These are phyloP conservation scores for Phataginus tetradactyla DNA, from an alignment of 2,797 vertebrate genomes.

Conservation along the genomic window DNA sequence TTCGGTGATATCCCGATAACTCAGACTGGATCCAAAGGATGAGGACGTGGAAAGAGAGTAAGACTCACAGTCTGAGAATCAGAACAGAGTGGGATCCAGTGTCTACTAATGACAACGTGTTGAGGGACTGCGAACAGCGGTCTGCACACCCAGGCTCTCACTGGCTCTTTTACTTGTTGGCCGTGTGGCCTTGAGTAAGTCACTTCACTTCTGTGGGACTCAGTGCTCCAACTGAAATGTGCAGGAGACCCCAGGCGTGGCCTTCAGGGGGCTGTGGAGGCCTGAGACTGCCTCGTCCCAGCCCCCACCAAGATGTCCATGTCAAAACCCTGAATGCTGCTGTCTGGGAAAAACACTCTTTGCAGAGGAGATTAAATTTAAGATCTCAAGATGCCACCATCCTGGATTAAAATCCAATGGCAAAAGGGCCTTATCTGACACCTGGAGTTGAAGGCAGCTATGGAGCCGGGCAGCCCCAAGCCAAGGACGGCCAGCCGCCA, in stretches of 20 bases:
- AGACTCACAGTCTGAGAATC: neutral
- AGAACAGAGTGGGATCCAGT: neutral
- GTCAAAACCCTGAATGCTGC: accelerated
- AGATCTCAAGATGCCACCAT: neutral
- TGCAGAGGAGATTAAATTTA: neutral
- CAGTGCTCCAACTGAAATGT: no score
- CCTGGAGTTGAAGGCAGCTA: neutral
- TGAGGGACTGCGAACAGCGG: accelerated
- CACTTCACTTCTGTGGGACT: neutral
- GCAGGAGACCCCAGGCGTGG: no score
- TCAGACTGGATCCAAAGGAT: neutral
- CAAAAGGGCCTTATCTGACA: neutral
- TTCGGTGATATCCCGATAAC: accelerated
- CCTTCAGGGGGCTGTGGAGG: accelerated
- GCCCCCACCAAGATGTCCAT: accelerated
- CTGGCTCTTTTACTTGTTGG: accelerated
- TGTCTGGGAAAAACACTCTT: neutral
- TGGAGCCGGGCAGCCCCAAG: accelerated
- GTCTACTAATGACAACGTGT: no score
- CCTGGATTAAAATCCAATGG: neutral
- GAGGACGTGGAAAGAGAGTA: no score
- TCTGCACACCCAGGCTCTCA: accelerated
- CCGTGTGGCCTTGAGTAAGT: neutral
- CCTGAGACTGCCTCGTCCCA: neutral
- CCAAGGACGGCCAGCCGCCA: neutral